Evolutionary conservation across 2,888 invertebrate genomes (phyloP), one percentile per base, ranked within the genome.

Genomic region (Antheraea yamamai): DNA sequence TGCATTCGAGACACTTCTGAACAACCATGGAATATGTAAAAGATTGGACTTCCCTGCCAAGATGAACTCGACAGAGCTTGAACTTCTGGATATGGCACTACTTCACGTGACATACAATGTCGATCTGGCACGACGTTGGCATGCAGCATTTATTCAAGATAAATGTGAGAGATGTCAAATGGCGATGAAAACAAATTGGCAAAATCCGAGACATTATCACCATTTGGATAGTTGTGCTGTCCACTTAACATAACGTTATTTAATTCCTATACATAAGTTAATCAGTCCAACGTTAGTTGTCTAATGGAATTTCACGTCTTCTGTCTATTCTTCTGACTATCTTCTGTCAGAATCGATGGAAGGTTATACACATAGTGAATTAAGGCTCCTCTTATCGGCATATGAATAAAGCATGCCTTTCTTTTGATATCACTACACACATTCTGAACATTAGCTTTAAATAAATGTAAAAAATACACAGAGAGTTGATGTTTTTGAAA

Each of bases 1-100:
- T 61, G 86, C 88, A 8, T 80, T 86, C 66, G 88, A 89, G 16
- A 77, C 88, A 71, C 79, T 88, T 47, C 77, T 93, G 30, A 89
- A 89, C 81, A 52, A 84, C 52, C 82, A 81, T 4, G 93, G 93
- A 8, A 87, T 93, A 75, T 86, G 84, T 82, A 86, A 87, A 79
- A 87, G 83, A 76, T 86, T 82, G 51, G 85, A 87, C 75, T 76
- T 91, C 4, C 93, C 92, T 2, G 12, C 76, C 12, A 79, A 78
- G n/a, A 73, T 93, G 78, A 89, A 74, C 61, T 0, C 75, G 2
- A 73, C 81, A 0, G 93, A 93, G 82, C 66, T 87, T 14, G 76
- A 84, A 0, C 78, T 85, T 0, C 55, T 92, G 76, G 88, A 89
- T 47, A n/a, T 30, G 0, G 88, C 89, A 0, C 72, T 91, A 1